Evolutionary conservation across 2,888 invertebrate genomes (phyloP), one percentile per base, ranked within the genome.

Genomic region (Crepidodera aurea): DNA sequence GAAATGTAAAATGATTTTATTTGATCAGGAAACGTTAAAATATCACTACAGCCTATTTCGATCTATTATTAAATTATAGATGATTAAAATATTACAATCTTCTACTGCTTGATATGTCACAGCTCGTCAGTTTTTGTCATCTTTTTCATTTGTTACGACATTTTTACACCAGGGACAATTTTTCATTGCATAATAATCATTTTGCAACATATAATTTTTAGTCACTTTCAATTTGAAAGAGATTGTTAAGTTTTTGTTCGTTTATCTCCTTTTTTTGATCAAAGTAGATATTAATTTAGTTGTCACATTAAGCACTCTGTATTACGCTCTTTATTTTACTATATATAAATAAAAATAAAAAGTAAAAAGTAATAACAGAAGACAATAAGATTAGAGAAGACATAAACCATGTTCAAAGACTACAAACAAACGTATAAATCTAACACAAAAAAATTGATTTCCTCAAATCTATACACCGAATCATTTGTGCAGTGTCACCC

Each of bases 191-290:
- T 34, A 34, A 34, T 34, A 34, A 40, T 40, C 40, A 7, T 40
- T 40, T 40, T 40, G 40, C 40, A 40, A 40, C 18, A 2, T 40
- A 18, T 40, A 40, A 40, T 40, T 40, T 40, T 16, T 7, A 40
- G 40, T 18, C 18, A 40, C 18, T 15, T 40, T 40, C 18, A 34
- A 40, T 16, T 16, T 18, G 7, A 40, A 40, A 18, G 15, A 18
- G 16, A 7, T 40, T 2, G 16, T 40, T 40, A 34, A 12, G 22
- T 22, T n/a, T 15, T 13, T 15, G 13, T 37, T 8, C 15, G 12
- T 10, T 40, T 40, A 40, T 40, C 40, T 40, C 18, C 1, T 40
- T 2, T n/a, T 16, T 40, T 18, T 18, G 40, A 40, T 40, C 40
- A 40, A 40, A 18, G 29, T 10, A 2, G 15, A 13, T 13, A 37